Evolutionary conservation across 1,140 invertebrate genomes (phyloP).

Genomic region (Thaumetopoea pityocampa): DNA sequence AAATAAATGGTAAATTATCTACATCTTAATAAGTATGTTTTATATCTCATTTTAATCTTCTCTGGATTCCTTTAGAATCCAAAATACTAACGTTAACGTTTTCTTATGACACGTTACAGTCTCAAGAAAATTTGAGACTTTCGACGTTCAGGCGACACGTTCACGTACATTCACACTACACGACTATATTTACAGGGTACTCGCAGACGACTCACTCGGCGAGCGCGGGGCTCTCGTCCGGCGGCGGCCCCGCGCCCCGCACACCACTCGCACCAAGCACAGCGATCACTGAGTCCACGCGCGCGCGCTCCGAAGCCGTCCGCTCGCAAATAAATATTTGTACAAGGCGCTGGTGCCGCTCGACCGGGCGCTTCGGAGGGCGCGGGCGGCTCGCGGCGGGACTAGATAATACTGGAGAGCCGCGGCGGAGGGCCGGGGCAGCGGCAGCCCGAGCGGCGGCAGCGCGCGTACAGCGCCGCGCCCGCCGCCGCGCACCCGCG

Average conservation of each 20-base stretch:
- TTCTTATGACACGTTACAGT: slow-evolving; percentile 74
- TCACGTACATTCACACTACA: slow-evolving; percentile 74
- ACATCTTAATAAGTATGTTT: slow-evolving; percentile 75
- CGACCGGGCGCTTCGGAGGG: slow-evolving; percentile 37
- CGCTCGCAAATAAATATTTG: slow-evolving; percentile 73
- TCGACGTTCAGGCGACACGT: slow-evolving; percentile 72
- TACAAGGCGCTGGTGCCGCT: slow-evolving; percentile 57
- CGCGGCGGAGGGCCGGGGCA: slow-evolving; percentile 71
- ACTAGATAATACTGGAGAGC: slow-evolving; percentile 76
- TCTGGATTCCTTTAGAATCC: slow-evolving; percentile 67
- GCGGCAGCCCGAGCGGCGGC: slow-evolving; percentile 80
- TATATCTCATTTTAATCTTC: slow-evolving; percentile 75
- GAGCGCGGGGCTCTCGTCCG: slow-evolving; percentile 56
- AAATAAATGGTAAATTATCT: slow-evolving; percentile 77
- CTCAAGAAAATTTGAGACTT: slow-evolving; percentile 75
- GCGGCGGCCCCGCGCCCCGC: slow-evolving; percentile 48
- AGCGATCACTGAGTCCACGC: slow-evolving; percentile 50
- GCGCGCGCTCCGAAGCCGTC: slow-evolving; percentile 46
- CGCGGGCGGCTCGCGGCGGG: slow-evolving; percentile 55
- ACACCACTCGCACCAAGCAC: slow-evolving; percentile 45
- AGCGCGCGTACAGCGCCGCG: slow-evolving; percentile 88
- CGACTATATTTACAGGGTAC: slow-evolving; percentile 67
- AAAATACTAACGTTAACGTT: slow-evolving; percentile 75
- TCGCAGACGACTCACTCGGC: slow-evolving; percentile 63
- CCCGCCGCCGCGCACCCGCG: slow-evolving; percentile 85